A percentile compares a stretch with the other conserved stretches of the same genome.
phyloP scores from a whole-genome alignment of 2,113 vertebrate species.

The Phocoena sinus region DNA sequence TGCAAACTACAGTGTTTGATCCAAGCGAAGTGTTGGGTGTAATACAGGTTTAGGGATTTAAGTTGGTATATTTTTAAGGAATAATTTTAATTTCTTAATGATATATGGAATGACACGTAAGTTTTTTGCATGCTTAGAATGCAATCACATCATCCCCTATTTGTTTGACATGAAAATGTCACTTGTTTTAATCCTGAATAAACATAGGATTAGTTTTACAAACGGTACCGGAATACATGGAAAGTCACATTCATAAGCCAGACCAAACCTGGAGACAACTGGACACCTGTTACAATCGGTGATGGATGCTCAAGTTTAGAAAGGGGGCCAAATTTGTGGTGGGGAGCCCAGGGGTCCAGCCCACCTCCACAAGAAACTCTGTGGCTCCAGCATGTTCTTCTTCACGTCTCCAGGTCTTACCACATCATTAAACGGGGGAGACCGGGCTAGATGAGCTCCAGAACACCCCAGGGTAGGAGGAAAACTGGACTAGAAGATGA shows the following conservation, averaged over 20 bases:
- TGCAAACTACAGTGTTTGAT: background rate
- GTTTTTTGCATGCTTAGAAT: constrained; percentile 66
- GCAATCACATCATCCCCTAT: background rate
- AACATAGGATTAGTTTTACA: background rate
- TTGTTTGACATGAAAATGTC: constrained; percentile 25
- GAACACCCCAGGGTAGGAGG: background rate
- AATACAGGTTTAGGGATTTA: constrained; percentile 48
- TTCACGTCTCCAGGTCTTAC: background rate
- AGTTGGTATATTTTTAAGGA: constrained; percentile 71
- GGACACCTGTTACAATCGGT: constrained; percentile 75
- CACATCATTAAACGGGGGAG: background rate
- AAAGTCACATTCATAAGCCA: constrained; percentile 68
- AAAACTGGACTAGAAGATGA: background rate
- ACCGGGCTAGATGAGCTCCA: background rate
- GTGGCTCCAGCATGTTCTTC: background rate
- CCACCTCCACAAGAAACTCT: background rate
- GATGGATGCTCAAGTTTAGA: constrained; percentile 58
- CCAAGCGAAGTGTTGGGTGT: constrained; percentile 18
- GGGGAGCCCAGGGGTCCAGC: background rate
- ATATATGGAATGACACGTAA: constrained; percentile 71
- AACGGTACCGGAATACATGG: constrained; percentile 41
- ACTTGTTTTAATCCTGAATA: background rate
- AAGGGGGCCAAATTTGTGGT: background rate
- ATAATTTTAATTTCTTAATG: constrained; percentile 67
- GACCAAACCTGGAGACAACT: constrained; percentile 29